Evolutionary conservation across 2,888 invertebrate genomes (phyloP), one percentile per base, ranked within the genome.

Genomic region (Cataglyphis altisquamis): DNA sequence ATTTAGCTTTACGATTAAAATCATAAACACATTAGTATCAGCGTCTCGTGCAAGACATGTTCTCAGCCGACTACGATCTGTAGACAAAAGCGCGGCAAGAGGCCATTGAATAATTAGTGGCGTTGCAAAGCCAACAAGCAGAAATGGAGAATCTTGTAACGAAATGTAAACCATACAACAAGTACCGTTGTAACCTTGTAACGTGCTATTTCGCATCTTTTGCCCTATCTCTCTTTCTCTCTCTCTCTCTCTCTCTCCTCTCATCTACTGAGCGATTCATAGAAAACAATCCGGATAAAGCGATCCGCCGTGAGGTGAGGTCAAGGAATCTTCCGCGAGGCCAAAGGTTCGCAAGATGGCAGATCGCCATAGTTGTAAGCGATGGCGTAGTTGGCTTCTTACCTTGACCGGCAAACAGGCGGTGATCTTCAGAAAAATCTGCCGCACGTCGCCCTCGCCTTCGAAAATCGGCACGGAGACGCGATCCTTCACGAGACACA

Each of bases 341-440:
- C 52, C 52, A 6, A 83, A 77, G 80, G 68, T 86, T 83, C 80
- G 87, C 92, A 94, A 94, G 87, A 94, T 94, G 94, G 94, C 94
- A 93, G 93, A 75, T 84, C 81, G 88, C 84, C 86, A 81, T 86
- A 83, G 84, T 25, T 86, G 80, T 52, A 52, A n/a, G 77, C 66
- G 25, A 90, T 91, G 93, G 92, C 93, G 93, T 91, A 92, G 92
- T 91, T 90, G 86, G 90, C 94, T 81, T 78, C 81, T 94, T 96
- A 97, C 97, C 97, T 97, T 97, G 94, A 97, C 96, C 94, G 97
- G 97, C 94, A 97, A 96, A 94, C 97, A 97, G 90, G 97, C 95
- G 85, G 96, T 96, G 95, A 97, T 97, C 96, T 97, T 97, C 88
- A 96, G 94, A 93, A 96, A 97, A 90, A 97, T 95, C 92, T 96